phyloP scores from a whole-genome alignment of 2,113 vertebrate genomes.

The Machaerirhynchus nigripectus region DNA sequence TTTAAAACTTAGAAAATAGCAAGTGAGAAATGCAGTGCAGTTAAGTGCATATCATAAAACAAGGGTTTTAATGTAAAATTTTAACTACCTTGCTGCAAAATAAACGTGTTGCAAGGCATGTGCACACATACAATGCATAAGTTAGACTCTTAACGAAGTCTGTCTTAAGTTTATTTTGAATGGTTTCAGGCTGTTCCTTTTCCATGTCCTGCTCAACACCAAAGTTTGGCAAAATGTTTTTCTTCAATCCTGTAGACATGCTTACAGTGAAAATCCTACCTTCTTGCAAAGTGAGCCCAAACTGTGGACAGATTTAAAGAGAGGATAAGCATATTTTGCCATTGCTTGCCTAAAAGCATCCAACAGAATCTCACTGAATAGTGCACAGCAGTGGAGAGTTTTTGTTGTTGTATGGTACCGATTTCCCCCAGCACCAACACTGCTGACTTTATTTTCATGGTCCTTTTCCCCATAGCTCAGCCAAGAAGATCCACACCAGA shows the following conservation, averaged over 20 bases:
- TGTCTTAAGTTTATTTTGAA: neutral
- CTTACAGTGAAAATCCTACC: neutral
- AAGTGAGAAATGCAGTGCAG: neutral
- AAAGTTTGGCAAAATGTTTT: neutral
- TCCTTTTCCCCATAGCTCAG: neutral
- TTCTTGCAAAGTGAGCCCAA: neutral
- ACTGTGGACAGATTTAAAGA: neutral
- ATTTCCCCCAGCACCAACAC: neutral
- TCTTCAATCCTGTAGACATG: neutral
- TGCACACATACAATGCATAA: neutral
- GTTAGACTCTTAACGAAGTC: neutral
- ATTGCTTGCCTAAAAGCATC: neutral
- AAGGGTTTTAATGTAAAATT: neutral
- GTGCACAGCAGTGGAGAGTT: fast-evolving
- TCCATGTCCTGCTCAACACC: neutral
- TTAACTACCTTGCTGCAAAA: neutral
- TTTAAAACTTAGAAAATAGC: neutral
- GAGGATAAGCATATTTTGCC: neutral
- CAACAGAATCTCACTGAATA: neutral
- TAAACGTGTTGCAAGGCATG: neutral
- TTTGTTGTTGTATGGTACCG: neutral
- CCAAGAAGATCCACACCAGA: neutral
- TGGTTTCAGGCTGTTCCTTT: neutral
- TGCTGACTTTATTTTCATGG: neutral
- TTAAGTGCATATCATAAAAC: neutral